phyloP scores from a whole-genome alignment of 2,113 vertebrate genomes.

The Ophiodon elongatus region DNA sequence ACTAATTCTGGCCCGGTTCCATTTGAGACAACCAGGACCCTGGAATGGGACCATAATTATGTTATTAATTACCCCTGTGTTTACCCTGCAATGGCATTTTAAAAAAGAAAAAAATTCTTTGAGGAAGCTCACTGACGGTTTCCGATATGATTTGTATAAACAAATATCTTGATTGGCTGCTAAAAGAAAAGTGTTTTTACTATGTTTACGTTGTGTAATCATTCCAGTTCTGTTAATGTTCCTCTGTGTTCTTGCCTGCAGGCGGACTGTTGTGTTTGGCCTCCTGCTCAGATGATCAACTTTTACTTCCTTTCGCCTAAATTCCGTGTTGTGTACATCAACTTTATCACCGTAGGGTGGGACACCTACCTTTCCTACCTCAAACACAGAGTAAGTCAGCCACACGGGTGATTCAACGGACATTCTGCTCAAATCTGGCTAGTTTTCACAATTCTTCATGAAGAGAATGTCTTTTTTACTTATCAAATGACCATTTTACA shows the following conservation, averaged over 20 bases:
- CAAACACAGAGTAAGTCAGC: slow-evolving; percentile 89
- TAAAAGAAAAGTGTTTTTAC: neutral
- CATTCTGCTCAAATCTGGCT: neutral
- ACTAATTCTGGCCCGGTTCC: too few species aligned
- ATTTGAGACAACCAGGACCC: too few species aligned
- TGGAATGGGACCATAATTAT: too few species aligned
- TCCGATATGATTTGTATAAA: too few species aligned
- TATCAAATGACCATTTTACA: neutral
- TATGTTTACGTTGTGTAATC: neutral
- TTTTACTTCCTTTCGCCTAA: slow-evolving; percentile 91
- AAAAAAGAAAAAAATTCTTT: neutral
- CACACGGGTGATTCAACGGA: neutral
- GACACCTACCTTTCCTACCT: slow-evolving; percentile 95
- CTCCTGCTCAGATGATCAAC: slow-evolving; percentile 90
- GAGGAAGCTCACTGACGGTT: too few species aligned
- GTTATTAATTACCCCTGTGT: too few species aligned
- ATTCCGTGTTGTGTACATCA: slow-evolving; percentile 91
- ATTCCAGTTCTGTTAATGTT: slow-evolving; percentile 2
- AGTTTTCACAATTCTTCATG: neutral
- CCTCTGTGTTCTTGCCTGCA: slow-evolving; percentile 39
- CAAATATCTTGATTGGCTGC: neutral
- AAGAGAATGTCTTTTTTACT: neutral
- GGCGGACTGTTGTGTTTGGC: slow-evolving; percentile 94
- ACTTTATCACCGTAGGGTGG: slow-evolving; percentile 92
- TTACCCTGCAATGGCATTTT: neutral